phyloP scores from a whole-genome alignment of 2,113 vertebrate species.

The Anser brachyrhynchus region DNA sequence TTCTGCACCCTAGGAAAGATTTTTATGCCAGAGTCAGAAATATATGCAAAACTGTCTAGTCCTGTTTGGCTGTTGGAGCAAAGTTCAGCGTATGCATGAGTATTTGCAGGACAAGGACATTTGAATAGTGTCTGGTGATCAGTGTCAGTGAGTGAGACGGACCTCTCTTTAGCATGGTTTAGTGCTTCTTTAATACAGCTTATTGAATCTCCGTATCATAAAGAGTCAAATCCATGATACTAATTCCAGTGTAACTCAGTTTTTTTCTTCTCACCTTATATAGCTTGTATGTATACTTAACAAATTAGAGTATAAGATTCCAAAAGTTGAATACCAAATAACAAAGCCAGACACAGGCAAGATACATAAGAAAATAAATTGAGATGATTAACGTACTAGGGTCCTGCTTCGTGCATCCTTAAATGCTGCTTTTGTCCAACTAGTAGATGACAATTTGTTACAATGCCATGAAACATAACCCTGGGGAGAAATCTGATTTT shows the following conservation, averaged over 20 bases:
- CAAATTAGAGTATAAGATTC: not conserved
- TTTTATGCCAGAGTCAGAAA: not conserved
- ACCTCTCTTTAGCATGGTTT: not conserved
- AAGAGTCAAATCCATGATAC: not conserved
- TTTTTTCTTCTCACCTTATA: not conserved
- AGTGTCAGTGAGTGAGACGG: not conserved
- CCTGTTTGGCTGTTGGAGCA: not conserved
- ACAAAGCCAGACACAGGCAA: not conserved
- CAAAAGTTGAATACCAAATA: not conserved
- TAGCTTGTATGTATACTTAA: not conserved
- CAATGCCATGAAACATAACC: not conserved
- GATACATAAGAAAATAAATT: not conserved
- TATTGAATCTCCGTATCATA: not conserved
- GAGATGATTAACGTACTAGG: not conserved
- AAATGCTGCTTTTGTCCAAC: not conserved
- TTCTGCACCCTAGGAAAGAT: not conserved
- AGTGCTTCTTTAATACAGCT: not conserved
- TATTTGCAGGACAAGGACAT: fast-evolving
- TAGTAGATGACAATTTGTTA: not conserved
- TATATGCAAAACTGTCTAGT: not conserved
- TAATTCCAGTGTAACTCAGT: not conserved
- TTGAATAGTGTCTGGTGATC: not conserved
- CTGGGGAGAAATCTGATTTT: not conserved
- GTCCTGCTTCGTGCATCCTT: not conserved
- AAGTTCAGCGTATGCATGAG: not conserved